These are phyloP conservation scores for Chrysopilus asiliformis DNA, from an alignment of 2,888 invertebrate species.

Conservation along the genomic window DNA sequence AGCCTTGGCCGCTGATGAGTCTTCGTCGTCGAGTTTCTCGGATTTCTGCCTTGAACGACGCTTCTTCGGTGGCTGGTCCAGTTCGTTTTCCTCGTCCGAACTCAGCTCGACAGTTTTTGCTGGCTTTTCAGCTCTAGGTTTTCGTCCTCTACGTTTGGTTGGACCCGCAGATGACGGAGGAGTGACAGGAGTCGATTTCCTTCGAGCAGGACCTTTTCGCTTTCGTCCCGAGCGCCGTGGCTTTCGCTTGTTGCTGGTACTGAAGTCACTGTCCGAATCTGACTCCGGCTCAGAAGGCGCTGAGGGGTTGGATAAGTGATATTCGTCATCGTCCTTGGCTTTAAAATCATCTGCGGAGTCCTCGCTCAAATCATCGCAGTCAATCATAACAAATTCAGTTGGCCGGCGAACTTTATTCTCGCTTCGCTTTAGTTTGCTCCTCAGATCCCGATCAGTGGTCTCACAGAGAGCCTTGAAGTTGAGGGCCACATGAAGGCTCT, in stretches of 20 bases:
- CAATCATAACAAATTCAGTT: conserved; percentile 32
- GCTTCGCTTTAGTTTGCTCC: conserved; percentile 32
- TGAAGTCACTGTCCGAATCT: conserved; percentile 25
- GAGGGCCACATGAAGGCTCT: conserved; percentile 31
- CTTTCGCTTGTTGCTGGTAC: conserved; percentile 16
- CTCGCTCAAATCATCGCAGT: conserved; percentile 23
- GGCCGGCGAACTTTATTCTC: conserved; percentile 31
- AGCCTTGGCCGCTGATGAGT: conserved; percentile 7
- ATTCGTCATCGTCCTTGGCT: conserved; percentile 31
- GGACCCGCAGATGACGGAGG: too few relatives aligned
- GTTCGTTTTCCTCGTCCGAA: conserved; percentile 5
- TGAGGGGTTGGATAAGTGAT: conserved; percentile 32
- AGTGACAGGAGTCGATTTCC: background rate
- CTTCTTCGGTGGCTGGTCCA: conserved; percentile 14
- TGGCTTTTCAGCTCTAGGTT: background rate
- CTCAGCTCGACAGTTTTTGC: background rate
- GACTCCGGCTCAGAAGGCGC: conserved; percentile 23
- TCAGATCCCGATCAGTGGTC: conserved; percentile 30
- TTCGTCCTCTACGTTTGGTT: background rate
- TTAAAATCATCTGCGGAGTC: conserved; percentile 18
- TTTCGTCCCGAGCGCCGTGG: conserved; percentile 13
- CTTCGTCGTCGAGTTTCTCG: conserved; percentile 1
- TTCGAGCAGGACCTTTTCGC: too few relatives aligned
- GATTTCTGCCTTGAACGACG: conserved; percentile 5
- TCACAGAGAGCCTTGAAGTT: conserved; percentile 32